Evolutionary conservation across 2,113 vertebrate genomes (phyloP).

Genomic region (Ahaetulla prasina): DNA sequence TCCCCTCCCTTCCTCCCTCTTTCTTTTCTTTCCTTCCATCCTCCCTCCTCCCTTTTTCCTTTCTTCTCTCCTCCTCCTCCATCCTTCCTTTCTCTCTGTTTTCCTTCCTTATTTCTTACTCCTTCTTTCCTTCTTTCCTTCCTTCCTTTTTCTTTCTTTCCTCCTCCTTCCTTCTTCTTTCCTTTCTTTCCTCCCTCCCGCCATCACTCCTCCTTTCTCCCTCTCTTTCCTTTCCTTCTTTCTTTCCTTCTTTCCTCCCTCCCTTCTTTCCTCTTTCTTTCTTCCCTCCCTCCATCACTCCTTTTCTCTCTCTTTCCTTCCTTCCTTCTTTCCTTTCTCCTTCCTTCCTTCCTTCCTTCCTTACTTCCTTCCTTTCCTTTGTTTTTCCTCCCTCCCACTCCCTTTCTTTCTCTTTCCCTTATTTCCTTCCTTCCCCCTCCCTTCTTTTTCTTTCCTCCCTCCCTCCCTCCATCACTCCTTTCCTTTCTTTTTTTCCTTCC

Average conservation of each 20-base stretch:
- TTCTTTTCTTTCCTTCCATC: too few species aligned
- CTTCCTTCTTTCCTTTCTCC: neutral
- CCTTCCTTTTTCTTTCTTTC: fast-evolving
- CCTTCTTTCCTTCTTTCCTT: fast-evolving
- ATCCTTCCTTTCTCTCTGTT: neutral
- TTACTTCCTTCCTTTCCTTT: neutral
- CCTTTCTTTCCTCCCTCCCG: neutral
- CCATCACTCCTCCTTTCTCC: neutral
- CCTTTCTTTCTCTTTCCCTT: neutral
- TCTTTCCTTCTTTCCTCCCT: neutral
- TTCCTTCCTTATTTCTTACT: neutral
- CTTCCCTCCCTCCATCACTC: neutral
- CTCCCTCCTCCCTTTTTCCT: fast-evolving
- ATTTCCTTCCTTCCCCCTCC: too few species aligned
- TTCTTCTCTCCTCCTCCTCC: too few species aligned
- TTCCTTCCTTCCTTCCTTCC: fast-evolving
- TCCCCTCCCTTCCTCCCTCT: neutral
- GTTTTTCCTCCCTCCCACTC: neutral
- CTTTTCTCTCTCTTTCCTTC: neutral
- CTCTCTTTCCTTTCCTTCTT: neutral
- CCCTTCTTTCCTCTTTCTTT: fast-evolving
- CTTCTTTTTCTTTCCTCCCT: too few species aligned
- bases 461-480: too few species aligned
- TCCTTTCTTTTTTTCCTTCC: too few species aligned
- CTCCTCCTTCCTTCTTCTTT: neutral